Evolutionary conservation across 2,888 invertebrate species (phyloP), one percentile per base, ranked within the genome.

Genomic region (Cerastis rubricosa): DNA sequence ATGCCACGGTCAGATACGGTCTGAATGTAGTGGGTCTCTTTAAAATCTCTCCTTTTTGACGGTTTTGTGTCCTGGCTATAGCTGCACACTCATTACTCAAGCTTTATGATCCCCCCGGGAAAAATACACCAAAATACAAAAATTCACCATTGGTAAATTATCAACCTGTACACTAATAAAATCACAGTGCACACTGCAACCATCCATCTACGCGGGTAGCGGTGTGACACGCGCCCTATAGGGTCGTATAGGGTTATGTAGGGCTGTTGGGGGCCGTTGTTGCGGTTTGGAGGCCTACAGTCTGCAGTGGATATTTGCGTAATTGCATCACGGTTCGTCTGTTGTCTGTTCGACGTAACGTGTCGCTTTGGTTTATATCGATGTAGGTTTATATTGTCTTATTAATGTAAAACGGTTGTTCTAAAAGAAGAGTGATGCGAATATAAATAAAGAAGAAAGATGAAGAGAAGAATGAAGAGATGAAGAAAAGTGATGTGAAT

Each of bases 241-340:
- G 65, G 64, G 65, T 45, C n/a, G 17, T 72, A 51, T 54, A 75
- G 47, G 43, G 68, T 47, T 47, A 14, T 78, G 74, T 65, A 54
- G 73, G 66, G 72, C 29, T 35, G 59, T 71, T 22, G 47, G 49
- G 47, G 17, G 22, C n/a, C 61, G 29, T 40, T 61, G 75, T 66
- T 80, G 83, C 63, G 83, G 83, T 83, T 83, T 70, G 59, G 68
- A 59, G 35, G 54, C 54, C 61, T 79, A 43, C 64, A 19, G 43
- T 22, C 45, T 61, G 79, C 49, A 69, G 49, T 71, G 71, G 79
- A 74, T 82, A 69, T 71, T 75, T 69, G 61, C 64, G 67, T 83
- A 80, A 81, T 82, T 78, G 63, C 70, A 59, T 54, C 57, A 68
- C 40, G 74, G 65, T 49, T 69, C 45, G 69, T 54, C 25, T 63